Evolutionary conservation across 2,888 invertebrate genomes (phyloP), one percentile per base, ranked within the genome.

Genomic region (Coelopa pilipes): DNA sequence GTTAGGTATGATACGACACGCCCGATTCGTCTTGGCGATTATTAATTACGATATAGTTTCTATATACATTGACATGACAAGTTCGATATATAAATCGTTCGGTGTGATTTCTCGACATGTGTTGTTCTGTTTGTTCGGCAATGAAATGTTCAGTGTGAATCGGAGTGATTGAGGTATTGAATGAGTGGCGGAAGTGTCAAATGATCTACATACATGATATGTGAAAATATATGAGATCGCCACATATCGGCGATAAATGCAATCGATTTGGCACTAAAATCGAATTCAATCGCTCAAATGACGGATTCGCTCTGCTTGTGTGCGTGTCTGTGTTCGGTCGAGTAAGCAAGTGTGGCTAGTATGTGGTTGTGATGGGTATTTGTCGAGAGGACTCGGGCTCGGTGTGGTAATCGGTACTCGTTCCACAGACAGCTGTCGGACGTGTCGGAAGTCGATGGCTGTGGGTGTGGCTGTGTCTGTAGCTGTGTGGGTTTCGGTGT

Each of bases 271-370:
- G 47, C 47, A 59, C 34, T n/a, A 34, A 34, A 19, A 21, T 50
- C 49, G 50, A 66, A 45, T 46, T 62, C 47, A 1, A 34, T 15
- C 60, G 45, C 34, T 50, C 34, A 34, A 15, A 71, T 49, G 72
- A 62, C 12, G 74, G 76, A 74, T 76, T 78, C 77, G 78, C 79
- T 79, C 78, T 79, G 78, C 79, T 79, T 78, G 62, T 77, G 53
- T 73, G 78, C 79, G 79, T 78, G 62, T 77, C 47, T 73, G 78
- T 70, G 71, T 74, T 76, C 76, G 19, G 57, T 59, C 62, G 73
- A 45, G 68, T 73, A 67, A 75, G 68, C 72, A 67, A 75, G 72
- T 72, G 70, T 73, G 69, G 60, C 24, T 67, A 68, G 63, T 63
- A 46, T 49, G 5, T 46, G 49, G 9, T 19, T 74, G n/a, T 34